Conservation (phyloP, 2,113 vertebrate species). For the Psettodes erumei region DNA sequence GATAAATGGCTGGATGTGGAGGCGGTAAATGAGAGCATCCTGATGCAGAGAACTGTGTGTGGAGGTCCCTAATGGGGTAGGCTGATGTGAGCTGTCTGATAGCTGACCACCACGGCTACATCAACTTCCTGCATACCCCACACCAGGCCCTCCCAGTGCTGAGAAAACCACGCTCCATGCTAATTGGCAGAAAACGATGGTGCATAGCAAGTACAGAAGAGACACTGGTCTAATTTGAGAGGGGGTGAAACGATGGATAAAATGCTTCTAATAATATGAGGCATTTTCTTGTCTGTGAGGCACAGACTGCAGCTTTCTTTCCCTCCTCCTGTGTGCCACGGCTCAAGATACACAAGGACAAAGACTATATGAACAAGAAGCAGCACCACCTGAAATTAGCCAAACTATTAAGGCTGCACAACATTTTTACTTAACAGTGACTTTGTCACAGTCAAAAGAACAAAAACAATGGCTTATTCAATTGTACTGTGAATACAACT, state of each 20-base stretch:
- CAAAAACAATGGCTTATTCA: constrained; percentile 31
- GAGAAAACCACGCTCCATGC: constrained; percentile 43
- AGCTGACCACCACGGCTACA: constrained; percentile 65
- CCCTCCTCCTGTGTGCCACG: constrained; percentile 12
- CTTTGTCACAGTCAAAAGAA: constrained; percentile 25
- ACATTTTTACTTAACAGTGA: constrained; percentile 33
- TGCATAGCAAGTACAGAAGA: constrained; percentile 70
- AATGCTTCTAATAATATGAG: constrained; percentile 66
- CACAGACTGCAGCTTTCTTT: constrained; percentile 29
- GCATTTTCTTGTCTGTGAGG: constrained; percentile 56
- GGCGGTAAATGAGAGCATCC: constrained; percentile 80
- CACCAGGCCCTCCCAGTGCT: constrained; percentile 56
- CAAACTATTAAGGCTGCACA: constrained; percentile 3
- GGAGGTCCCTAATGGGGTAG: constrained; percentile 75
- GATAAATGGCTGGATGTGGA: constrained; percentile 77
- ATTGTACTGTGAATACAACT: constrained; percentile 48
- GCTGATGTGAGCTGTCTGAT: constrained; percentile 73
- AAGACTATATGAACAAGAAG: constrained; percentile 1
- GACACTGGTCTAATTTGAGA: constrained; percentile 68
- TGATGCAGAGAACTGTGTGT: constrained; percentile 72
- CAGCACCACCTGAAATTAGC: constrained; percentile 31
- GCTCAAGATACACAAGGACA: constrained; percentile 39
- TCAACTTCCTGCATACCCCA: constrained; percentile 51
- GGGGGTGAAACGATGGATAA: constrained; percentile 62
- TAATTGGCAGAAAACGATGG: constrained; percentile 75